Evolutionary conservation across 37 sponge, comb jelly and placozoan species (phyloP).

Genomic region (Aphrocallistes beatrix): DNA sequence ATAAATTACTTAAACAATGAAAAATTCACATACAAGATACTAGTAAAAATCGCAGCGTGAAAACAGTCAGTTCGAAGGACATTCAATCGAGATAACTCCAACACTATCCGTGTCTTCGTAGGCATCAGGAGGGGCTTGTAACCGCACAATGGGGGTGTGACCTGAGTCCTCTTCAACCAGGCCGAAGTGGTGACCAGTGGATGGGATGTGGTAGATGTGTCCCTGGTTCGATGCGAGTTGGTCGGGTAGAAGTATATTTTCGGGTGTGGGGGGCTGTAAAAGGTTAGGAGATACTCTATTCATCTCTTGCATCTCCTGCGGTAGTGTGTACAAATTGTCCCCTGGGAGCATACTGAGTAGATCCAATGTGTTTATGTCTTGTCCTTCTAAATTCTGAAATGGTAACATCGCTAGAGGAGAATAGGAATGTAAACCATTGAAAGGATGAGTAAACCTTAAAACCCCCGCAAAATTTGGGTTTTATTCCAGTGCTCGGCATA

Average conservation of each 20-base stretch:
- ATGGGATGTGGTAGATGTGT: background rate
- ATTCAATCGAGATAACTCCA: background rate
- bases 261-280: background rate
- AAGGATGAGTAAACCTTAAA: too few species aligned
- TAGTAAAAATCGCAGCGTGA: conserved; percentile 5
- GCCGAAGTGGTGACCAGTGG: background rate
- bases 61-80: background rate
- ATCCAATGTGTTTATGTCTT: background rate
- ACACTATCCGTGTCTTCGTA: background rate
- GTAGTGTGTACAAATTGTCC: background rate
- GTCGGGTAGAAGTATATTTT: background rate
- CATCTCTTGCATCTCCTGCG: background rate
- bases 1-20: background rate
- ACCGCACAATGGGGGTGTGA: background rate
- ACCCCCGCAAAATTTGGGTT: too few species aligned
- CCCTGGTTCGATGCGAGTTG: background rate
- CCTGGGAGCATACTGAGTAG: background rate
- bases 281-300: background rate
- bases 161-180: background rate
- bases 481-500: too few species aligned
- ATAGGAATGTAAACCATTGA: too few species aligned
- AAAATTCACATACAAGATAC: conserved; percentile 11
- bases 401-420: background rate
- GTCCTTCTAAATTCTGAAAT: background rate
- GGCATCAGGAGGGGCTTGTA: background rate